Evolutionary conservation across 2,113 vertebrate genomes (phyloP), one percentile per base, ranked within the genome.

Genomic region (Phoenicopterus ruber): DNA sequence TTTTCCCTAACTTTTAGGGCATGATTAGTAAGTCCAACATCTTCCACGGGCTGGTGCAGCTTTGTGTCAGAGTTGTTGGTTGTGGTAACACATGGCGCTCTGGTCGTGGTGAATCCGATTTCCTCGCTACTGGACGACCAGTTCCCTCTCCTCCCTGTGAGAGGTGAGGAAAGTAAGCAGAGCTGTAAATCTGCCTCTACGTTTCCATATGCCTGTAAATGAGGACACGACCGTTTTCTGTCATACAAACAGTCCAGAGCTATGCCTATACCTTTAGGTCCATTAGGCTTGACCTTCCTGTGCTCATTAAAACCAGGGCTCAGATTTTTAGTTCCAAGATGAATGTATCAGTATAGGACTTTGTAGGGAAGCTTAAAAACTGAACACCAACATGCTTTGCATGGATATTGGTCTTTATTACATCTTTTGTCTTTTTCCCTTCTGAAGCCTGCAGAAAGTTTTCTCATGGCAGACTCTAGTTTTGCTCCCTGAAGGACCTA

Each of bases 21-120:
- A 88, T 28, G 63, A 81, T 52, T 86, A 16, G 61, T 34, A 62
- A 40, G 9, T 14, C 32, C 32, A 6, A 13, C 66, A 13, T 29
- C 20, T 62, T 34, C 36, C 42, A 3, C 0, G 1, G 46, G 32
- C 50, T 54, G 22, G 25, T 6, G 8, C 2, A 3, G 3, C 2
- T 10, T 3, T 63, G 32, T 50, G 17, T 13, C 8, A 24, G 38
- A 31, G 17, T 1, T 17, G 7, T 1, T 55, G 11, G 38, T 9
- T 15, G 17, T 18, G 16, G 44, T 22, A 42, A 18, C 31, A 40
- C 7, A 8, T 29, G 42, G n/a, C 13, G n/a, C 38, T 42, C 28
- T 72, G 61, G 16, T 18, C 7, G 0, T 3, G 10, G 28, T 47
- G 29, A 44, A 32, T 38, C 1, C 0, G 2, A 24, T 69, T 67